Evolutionary conservation across 2,888 invertebrate species (phyloP).

Genomic region (Hipparchia semele): DNA sequence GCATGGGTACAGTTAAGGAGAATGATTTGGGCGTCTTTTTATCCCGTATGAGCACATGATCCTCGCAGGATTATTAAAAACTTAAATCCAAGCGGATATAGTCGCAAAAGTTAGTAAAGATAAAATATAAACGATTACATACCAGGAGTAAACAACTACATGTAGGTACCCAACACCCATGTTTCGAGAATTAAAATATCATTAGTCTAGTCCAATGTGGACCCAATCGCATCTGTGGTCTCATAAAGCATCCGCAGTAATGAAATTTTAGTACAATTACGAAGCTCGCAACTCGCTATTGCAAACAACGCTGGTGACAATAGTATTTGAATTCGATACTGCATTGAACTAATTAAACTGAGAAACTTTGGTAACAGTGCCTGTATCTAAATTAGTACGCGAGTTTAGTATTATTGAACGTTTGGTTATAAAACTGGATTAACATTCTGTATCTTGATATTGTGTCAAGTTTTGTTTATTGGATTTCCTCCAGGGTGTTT

Average conservation of each 20-base stretch:
- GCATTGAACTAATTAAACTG: conserved; percentile 32
- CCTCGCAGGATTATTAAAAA: too few relatives aligned
- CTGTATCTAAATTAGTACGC: conserved; percentile 22
- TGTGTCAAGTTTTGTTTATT: too few relatives aligned
- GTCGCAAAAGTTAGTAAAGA: too few relatives aligned
- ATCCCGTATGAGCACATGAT: too few relatives aligned
- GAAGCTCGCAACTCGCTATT: conserved; percentile 23
- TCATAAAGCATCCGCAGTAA: conserved; percentile 24
- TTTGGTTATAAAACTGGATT: conserved; percentile 3
- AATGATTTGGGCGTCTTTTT: too few relatives aligned
- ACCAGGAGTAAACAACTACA: neutral
- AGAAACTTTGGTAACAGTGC: conserved; percentile 23
- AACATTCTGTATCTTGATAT: neutral
- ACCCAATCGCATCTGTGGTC: conserved; percentile 19
- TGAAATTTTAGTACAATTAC: conserved; percentile 27
- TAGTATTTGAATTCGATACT: conserved; percentile 26
- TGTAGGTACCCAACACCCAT: neutral
- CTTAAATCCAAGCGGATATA: too few relatives aligned
- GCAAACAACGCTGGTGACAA: conserved; percentile 22
- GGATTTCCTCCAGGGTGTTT: too few relatives aligned
- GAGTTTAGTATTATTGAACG: neutral
- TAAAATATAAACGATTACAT: neutral
- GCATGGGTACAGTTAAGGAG: too few relatives aligned
- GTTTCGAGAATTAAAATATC: conserved; percentile 9
- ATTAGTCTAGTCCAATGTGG: conserved; percentile 20